Conservation (phyloP, 2,888 invertebrate species). For the Tinea trinotella region DNA sequence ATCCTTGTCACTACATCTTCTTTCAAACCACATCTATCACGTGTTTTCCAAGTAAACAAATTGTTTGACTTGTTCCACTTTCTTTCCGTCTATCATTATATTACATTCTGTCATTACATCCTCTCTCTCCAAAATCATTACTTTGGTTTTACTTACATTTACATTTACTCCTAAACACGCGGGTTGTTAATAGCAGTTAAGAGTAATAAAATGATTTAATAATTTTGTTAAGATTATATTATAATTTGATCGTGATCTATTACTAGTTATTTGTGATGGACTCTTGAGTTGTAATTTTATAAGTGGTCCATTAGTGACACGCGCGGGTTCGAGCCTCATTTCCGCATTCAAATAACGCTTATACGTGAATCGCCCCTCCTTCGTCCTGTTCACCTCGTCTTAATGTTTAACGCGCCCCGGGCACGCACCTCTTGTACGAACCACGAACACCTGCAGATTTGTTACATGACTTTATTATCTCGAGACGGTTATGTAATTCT, state of each 20-base stretch:
- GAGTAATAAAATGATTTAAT: not conserved
- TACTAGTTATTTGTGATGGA: not conserved
- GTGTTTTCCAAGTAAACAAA: no score
- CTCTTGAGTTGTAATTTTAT: not conserved
- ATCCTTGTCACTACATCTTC: no score
- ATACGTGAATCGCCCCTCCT: not conserved
- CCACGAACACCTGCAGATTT: not conserved
- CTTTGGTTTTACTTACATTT: no score
- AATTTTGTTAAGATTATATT: not conserved
- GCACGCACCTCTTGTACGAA: not conserved
- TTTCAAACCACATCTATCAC: no score
- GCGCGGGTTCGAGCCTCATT: not conserved
- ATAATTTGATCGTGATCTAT: not conserved
- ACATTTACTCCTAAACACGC: no score
- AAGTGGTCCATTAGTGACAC: conserved; percentile 13
- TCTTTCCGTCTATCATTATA: no score
- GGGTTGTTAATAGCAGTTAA: not conserved
- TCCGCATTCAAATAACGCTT: not conserved
- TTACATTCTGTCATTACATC: no score
- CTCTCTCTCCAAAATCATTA: no score
- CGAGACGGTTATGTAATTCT: not conserved
- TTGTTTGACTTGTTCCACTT: no score
- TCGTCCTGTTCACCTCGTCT: not conserved
- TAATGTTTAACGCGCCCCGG: not conserved
- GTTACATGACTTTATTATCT: not conserved